Percentiles rank a stretch among this genome's conserved stretches.
Conservation (phyloP, 2,113 vertebrate genomes). For the Malaclemys terrapin region DNA sequence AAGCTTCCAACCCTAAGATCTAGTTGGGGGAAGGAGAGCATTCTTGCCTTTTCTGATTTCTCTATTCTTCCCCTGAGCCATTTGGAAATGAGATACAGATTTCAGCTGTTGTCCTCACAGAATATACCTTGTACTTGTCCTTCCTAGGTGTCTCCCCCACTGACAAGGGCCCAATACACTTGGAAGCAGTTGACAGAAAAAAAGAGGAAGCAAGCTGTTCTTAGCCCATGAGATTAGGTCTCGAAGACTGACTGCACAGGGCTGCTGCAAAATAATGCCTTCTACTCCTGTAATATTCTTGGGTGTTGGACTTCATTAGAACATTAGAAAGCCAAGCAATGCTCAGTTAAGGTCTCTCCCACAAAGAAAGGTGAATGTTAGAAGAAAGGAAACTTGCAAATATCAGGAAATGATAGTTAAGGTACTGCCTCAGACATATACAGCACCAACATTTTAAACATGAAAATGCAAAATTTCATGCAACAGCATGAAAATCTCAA, state of each 20-base stretch:
- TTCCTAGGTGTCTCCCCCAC: neutral
- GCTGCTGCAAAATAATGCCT: neutral
- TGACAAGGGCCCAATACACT: neutral
- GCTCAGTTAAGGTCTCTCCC: neutral
- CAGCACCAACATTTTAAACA: neutral
- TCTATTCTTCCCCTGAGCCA: neutral
- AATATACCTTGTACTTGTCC: neutral
- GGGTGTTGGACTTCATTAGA: neutral
- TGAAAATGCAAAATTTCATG: neutral
- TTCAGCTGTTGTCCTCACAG: neutral
- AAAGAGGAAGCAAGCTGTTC: neutral
- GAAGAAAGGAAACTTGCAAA: neutral
- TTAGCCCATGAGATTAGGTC: neutral
- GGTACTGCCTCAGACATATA: neutral
- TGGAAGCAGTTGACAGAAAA: neutral
- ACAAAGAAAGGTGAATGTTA: fast-evolving
- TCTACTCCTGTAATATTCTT: neutral
- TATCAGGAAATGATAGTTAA: neutral
- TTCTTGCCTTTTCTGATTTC: neutral
- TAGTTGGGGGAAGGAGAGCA: neutral
- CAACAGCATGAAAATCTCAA: neutral
- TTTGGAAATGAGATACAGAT: neutral
- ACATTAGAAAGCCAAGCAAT: neutral
- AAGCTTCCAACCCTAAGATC: neutral
- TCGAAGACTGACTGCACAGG: neutral